A percentile compares a stretch with the other conserved stretches of the same genome.
Evolutionary conservation across 2,888 invertebrate species (phyloP).

Genomic region (Galerucella pusilla): DNA sequence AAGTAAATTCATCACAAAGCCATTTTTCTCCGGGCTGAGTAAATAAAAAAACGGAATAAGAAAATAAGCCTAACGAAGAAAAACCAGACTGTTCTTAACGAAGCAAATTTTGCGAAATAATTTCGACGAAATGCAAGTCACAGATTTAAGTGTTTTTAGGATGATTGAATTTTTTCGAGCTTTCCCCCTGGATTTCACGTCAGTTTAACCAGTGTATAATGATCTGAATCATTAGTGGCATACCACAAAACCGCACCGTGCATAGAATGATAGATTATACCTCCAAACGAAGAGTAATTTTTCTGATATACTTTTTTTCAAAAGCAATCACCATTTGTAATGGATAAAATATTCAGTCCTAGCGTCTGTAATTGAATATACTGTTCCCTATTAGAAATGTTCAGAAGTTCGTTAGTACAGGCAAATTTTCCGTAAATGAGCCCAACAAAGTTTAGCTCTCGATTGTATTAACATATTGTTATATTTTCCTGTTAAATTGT

Average conservation of each 20-base stretch:
- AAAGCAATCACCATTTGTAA: conserved; percentile 50
- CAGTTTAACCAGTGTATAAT: conserved; percentile 51
- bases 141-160: conserved; percentile 44
- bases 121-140: conserved; percentile 33
- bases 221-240: conserved; percentile 58
- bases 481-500: no score
- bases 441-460: no score
- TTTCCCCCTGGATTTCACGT: conserved; percentile 22
- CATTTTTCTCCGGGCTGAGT: conserved; percentile 15
- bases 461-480: no score
- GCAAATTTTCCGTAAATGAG: background rate
- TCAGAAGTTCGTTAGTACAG: background rate
- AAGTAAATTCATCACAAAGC: conserved; percentile 29
- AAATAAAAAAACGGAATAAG: conserved; percentile 33
- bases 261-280: conserved; percentile 59
- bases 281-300: conserved; percentile 45
- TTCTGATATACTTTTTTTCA: conserved; percentile 40
- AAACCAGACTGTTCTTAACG: conserved; percentile 34
- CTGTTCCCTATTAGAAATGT: background rate
- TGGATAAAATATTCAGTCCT: conserved; percentile 48
- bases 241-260: conserved; percentile 47
- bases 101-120: conserved; percentile 38
- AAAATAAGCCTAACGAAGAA: conserved; percentile 26
- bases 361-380: background rate
- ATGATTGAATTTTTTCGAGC: conserved; percentile 48